Percentiles rank a stretch among this genome's conserved stretches.
Evolutionary conservation across 1,140 invertebrate species (phyloP).

Genomic region (Araneus ventricosus): DNA sequence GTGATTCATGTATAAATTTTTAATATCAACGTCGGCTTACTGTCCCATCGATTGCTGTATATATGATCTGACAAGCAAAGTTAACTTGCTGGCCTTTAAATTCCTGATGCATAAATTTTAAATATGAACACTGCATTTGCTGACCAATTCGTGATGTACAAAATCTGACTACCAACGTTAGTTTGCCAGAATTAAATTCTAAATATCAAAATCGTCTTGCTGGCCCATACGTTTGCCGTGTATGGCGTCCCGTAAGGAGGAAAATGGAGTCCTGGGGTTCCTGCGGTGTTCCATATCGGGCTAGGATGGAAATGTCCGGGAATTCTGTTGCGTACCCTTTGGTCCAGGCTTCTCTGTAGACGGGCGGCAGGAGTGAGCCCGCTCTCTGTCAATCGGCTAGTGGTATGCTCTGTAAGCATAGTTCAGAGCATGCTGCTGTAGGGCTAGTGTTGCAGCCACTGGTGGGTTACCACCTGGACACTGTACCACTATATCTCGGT

Average conservation of each 20-base stretch:
- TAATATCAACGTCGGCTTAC: too few species aligned
- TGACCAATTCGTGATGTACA: too few species aligned
- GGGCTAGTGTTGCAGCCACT: not conserved
- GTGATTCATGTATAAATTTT: too few species aligned
- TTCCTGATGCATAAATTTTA: too few species aligned
- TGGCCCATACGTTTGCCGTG: not conserved
- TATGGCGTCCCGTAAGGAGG: conserved; percentile 16
- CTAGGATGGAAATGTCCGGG: too few species aligned
- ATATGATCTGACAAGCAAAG: too few species aligned
- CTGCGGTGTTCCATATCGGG: too few species aligned
- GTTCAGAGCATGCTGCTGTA: not conserved
- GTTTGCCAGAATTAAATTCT: too few species aligned
- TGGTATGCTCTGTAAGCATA: not conserved
- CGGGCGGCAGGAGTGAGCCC: not conserved
- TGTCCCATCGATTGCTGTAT: too few species aligned
- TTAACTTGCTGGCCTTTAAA: too few species aligned
- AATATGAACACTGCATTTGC: too few species aligned
- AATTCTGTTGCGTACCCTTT: not conserved
- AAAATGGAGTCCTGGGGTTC: conserved; percentile 5
- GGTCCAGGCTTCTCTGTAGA: conserved; percentile 5
- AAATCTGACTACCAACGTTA: not conserved
- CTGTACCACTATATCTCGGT: not conserved
- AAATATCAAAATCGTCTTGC: too few species aligned
- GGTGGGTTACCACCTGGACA: not conserved
- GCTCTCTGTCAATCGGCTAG: not conserved